Conservation (phyloP, 1,140 invertebrate species). For the Atta cephalotes region DNA sequence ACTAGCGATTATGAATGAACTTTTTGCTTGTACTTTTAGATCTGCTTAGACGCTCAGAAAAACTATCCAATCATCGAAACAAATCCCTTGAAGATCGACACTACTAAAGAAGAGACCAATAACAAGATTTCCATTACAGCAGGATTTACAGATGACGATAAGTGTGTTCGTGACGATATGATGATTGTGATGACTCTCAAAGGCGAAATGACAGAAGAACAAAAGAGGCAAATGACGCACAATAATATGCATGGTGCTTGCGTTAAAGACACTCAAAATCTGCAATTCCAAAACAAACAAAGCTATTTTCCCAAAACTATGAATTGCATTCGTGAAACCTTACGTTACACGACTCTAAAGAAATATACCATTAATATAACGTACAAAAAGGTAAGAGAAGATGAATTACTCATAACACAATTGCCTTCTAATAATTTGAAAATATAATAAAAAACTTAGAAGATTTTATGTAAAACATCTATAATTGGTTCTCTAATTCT, state of each 20-base stretch:
- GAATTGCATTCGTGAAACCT: conserved; percentile 72
- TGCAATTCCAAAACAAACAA: conserved; percentile 55
- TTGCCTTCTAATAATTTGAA: background rate
- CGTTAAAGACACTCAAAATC: conserved; percentile 69
- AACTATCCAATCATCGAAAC: conserved; percentile 68
- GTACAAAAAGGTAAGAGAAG: conserved; percentile 72
- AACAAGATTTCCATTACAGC: conserved; percentile 77
- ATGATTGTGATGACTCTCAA: conserved; percentile 67
- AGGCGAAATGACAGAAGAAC: conserved; percentile 76
- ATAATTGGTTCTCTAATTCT: background rate
- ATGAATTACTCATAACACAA: background rate
- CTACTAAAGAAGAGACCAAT: conserved; percentile 74
- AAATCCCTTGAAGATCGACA: conserved; percentile 60
- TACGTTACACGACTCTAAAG: conserved; percentile 74
- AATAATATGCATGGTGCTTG: conserved; percentile 67
- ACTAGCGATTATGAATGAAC: background rate
- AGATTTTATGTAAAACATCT: background rate
- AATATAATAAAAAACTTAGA: background rate
- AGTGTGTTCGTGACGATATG: conserved; percentile 74
- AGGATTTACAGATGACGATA: conserved; percentile 77
- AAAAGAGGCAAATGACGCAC: conserved; percentile 66
- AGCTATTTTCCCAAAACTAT: conserved; percentile 72
- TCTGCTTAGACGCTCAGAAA: conserved; percentile 81
- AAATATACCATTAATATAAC: conserved; percentile 70
- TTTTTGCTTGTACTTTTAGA: conserved; percentile 64